Evolutionary conservation across 2,888 invertebrate genomes (phyloP), one percentile per base, ranked within the genome.

Genomic region (Spodoptera picta): DNA sequence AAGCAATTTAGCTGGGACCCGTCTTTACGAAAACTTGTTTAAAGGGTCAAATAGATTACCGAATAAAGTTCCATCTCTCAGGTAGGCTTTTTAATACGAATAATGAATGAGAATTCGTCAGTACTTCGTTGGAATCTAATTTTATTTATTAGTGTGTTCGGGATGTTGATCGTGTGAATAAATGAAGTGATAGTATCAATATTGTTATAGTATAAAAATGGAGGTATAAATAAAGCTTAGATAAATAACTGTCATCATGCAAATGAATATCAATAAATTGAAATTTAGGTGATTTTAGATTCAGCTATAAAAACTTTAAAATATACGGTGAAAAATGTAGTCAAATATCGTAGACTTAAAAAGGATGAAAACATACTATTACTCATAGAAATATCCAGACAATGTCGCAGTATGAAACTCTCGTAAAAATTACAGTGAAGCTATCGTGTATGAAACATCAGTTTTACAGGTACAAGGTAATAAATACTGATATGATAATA

Each of bases 401-500:
- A 65, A 53, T 24, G 43, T 54, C 42, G 50, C 23, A n/a, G 24
- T 4, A 45, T 23, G 52, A 19, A 55, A 48, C 45, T 12, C 10
- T 6, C 19, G 7, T n/a, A 44, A 47, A 55, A 46, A 52, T 27
- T 48, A 44, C 1, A 50, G 19, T 23, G 36, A 55, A 56, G 46
- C 45, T 7, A 42, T 55, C 44, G 51, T 62, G 51, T 55, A 44
- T 48, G 31, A 60, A 72, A 68, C 48, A 61, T 12, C n/a, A 24
- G 61, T 61, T 67, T 76, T 60, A 31, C n/a, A 64, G 12, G 57
- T 60, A 63, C 68, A 56, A 61, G 46, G 65, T 46, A 77, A 73
- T 77, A 79, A 81, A 73, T 75, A 80, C 65, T 66, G 71, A 73
- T 71, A 73, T 61, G 75, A 79, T 80, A 77, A 75, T 73, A 77